Percentiles rank a stretch among this genome's conserved stretches.
Evolutionary conservation across 2,113 vertebrate species (phyloP).

Genomic region (Abramis brama): DNA sequence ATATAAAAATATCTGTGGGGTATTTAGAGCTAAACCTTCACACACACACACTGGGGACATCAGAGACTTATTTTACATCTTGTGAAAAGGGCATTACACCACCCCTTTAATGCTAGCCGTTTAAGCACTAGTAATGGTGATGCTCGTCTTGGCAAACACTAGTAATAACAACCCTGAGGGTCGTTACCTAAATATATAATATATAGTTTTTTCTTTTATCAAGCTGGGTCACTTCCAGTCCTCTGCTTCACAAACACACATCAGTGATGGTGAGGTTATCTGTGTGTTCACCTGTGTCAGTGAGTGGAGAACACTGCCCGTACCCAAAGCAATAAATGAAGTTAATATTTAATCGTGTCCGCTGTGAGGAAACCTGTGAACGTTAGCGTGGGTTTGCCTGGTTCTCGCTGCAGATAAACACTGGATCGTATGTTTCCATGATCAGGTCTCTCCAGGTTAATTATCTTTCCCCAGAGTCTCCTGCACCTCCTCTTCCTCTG

Average conservation of each 20-base stretch:
- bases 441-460: conserved; percentile 79
- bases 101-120: too few relatives aligned
- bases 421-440: conserved; percentile 65
- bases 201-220: background rate
- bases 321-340: conserved; percentile 73
- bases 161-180: background rate
- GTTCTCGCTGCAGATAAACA: too few relatives aligned
- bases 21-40: too few relatives aligned
- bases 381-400: too few relatives aligned
- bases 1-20: too few relatives aligned
- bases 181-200: background rate
- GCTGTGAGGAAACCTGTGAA: too few relatives aligned
- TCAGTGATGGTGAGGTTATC: background rate
- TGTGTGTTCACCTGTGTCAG: background rate
- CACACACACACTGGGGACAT: too few relatives aligned
- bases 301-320: conserved; percentile 62
- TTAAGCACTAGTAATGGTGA: background rate
- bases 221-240: background rate
- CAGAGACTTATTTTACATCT: too few relatives aligned
- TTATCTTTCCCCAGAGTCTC: conserved; percentile 72
- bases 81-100: too few relatives aligned
- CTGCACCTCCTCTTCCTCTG: conserved; percentile 41
- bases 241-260: background rate
- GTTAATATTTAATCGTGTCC: conserved; percentile 74
- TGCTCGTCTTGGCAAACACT: background rate